A percentile compares a stretch with the other conserved stretches of the same genome.
Conservation (phyloP, 1,140 invertebrate genomes). For the Grapholita molesta region DNA sequence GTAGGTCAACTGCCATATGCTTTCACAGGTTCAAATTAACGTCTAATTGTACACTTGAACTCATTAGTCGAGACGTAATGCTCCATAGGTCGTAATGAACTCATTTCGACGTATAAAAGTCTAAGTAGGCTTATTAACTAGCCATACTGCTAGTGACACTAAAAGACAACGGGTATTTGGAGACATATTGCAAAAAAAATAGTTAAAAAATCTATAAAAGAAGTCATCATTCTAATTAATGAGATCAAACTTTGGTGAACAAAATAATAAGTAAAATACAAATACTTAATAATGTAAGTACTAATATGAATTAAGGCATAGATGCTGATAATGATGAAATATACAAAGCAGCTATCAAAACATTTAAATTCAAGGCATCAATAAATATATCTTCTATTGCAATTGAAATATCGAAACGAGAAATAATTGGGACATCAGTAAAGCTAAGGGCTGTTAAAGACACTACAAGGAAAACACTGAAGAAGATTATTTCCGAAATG, state of each 20-base stretch:
- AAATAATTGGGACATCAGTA: background rate
- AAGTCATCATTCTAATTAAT: no score
- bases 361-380: no score
- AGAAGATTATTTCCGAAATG: conserved; percentile 28
- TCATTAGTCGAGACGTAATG: conserved; percentile 29
- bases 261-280: no score
- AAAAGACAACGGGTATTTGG: background rate
- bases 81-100: conserved; percentile 35
- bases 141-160: background rate
- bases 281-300: no score
- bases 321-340: no score
- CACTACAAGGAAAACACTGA: background rate
- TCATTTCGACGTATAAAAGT: conserved; percentile 38
- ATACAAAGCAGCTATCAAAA: no score
- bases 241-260: no score
- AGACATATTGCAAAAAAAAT: background rate
- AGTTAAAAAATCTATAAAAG: background rate
- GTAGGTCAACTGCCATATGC: background rate
- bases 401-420: background rate
- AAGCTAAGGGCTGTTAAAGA: background rate
- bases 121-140: conserved; percentile 6
- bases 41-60: background rate
- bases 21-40: conserved; percentile 3
- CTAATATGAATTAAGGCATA: no score
- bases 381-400: no score